Evolutionary conservation across 2,888 invertebrate genomes (phyloP), one percentile per base, ranked within the genome.

Genomic region (Netelia virgata): DNA sequence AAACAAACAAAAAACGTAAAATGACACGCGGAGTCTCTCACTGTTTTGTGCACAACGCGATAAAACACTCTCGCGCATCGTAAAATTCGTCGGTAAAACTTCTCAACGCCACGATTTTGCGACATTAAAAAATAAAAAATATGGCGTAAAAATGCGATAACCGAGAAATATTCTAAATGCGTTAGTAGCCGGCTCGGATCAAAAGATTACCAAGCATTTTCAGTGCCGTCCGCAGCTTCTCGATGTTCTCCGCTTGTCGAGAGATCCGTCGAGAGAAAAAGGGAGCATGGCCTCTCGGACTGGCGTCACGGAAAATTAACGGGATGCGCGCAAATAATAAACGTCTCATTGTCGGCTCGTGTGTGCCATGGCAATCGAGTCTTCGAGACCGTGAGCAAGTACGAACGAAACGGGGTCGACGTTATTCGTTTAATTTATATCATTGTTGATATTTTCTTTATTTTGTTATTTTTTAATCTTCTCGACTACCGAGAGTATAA

Each of bases 1-100:
- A 36, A 16, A 16, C 1, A 28, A 9, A 6, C 20, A 74, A 50
- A 63, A 74, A 63, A 75, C 11, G 6, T 14, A 2, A 75, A 75
- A 66, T 64, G 53, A 66, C 23, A 59, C 47, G 53, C 2, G 28
- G 23, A 9, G 14, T 14, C 20, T 47, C 18, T 11, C 53, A 8
- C 14, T 55, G 18, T 20, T 53, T 55, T 57, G 36, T 50, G 43
- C 47, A 61, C 59, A 61, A 61, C n/a, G 18, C 23, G 8, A 50
- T 74, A 63, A 57, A 57, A 63, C 63, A 63, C 20, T 61, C 18
- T 14, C n/a, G 3, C 47, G 10, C 18, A 63, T 28, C 23, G 3
- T 14, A n/a, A 1, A 16, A 57, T 57, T 18, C n/a, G 10, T 10
- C 68, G 28, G 68, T 68, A 14, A 47, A 68, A 53, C 68, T 53